phyloP scores from a whole-genome alignment of 2,888 invertebrate genomes.

The Heliconius cydno region DNA sequence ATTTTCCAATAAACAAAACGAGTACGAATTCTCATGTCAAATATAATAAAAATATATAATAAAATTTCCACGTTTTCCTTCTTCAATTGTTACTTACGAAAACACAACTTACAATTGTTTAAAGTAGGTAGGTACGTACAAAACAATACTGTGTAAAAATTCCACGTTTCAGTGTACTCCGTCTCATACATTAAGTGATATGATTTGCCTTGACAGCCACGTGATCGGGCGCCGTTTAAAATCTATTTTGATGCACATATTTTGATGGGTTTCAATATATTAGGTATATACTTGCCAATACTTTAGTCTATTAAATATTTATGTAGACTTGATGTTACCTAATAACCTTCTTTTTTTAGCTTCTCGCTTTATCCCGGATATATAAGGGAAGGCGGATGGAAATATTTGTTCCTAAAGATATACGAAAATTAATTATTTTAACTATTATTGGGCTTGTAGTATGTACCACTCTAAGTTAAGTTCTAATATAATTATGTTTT shows the following conservation, averaged over 20 bases:
- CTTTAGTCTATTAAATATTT: neutral
- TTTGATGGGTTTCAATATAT: conserved; percentile 4
- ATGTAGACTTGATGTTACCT: neutral
- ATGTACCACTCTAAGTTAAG: too few relatives aligned
- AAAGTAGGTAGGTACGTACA: neutral
- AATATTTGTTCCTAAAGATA: too few relatives aligned
- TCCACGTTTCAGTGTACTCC: conserved; percentile 21
- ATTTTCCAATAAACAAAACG: neutral
- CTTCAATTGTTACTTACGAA: neutral
- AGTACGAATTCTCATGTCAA: neutral
- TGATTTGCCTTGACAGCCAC: conserved; percentile 19
- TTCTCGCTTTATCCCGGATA: too few relatives aligned
- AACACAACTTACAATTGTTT: conserved; percentile 1
- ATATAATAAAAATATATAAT: too few relatives aligned
- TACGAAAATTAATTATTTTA: too few relatives aligned
- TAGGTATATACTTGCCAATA: neutral
- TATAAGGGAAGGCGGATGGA: neutral
- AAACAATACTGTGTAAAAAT: conserved; percentile 17
- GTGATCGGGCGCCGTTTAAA: conserved; percentile 7
- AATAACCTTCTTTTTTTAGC: too few relatives aligned
- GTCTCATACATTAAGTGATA: neutral
- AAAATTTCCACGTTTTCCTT: neutral
- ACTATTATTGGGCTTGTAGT: too few relatives aligned
- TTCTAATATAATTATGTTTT: too few relatives aligned
- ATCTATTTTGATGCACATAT: conserved; percentile 18